Evolutionary conservation across 1,140 invertebrate genomes (phyloP).

Genomic region (Ctenoplectra terminalis): DNA sequence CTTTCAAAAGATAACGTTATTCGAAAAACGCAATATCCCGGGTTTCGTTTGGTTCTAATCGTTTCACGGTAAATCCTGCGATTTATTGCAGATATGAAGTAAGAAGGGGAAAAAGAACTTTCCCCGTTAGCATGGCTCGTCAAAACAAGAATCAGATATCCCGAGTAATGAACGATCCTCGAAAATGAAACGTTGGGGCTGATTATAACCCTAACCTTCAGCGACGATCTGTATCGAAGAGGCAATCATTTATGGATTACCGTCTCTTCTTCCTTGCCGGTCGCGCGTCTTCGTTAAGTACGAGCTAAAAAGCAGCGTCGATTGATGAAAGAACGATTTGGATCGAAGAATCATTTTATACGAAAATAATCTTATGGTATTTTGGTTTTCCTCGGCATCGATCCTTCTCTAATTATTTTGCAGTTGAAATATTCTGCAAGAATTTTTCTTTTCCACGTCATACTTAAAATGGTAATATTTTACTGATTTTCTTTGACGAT

Average conservation of each 20-base stretch:
- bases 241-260: constrained; percentile 70
- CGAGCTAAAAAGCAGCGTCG: constrained; percentile 1
- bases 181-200: constrained; percentile 12
- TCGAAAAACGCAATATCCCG: not conserved
- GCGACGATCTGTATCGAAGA: constrained; percentile 32
- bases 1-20: not conserved
- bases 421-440: no score
- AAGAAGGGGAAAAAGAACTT: constrained; percentile 6
- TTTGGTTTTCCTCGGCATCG: no score
- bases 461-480: no score
- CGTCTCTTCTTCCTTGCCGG: constrained; percentile 30
- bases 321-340: constrained; percentile 3
- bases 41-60: not conserved
- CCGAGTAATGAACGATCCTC: constrained; percentile 47
- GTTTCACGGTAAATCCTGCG: not conserved
- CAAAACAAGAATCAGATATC: constrained; percentile 30
- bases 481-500: no score
- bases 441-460: no score
- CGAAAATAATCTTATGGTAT: no score
- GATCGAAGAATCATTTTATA: not conserved
- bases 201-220: not conserved
- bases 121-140: constrained; percentile 12
- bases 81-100: constrained; percentile 32
- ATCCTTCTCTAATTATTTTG: no score
- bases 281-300: constrained; percentile 57